These are phyloP conservation scores for Oreonectes daqikongensis DNA, from an alignment of 2,797 vertebrate species.

Conservation along the genomic window DNA sequence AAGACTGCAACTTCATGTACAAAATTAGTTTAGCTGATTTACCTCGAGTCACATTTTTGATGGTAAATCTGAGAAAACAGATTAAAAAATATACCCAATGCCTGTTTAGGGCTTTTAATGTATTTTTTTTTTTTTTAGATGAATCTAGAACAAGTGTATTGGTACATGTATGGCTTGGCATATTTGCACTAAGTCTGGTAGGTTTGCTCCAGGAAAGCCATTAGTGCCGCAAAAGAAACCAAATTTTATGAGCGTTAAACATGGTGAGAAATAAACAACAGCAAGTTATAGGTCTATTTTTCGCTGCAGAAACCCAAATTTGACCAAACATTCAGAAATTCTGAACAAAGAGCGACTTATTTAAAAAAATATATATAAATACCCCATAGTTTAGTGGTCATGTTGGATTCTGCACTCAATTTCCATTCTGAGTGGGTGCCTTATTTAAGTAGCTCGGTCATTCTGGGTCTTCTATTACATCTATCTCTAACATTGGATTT, in stretches of 20 bases:
- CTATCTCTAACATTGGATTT: conserved; percentile 35
- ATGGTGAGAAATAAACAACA: background rate
- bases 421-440: conserved; percentile 65
- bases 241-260: conserved; percentile 4
- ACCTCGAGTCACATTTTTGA: conserved; percentile 1
- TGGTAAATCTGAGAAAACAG: background rate
- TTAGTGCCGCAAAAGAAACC: conserved; percentile 5
- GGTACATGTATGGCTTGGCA: conserved; percentile 30
- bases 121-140: conserved; percentile 6
- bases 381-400: conserved; percentile 47
- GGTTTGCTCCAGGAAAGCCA: conserved; percentile 15
- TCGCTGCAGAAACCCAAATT: background rate
- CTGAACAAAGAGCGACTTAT: conserved; percentile 2
- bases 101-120: conserved; percentile 8
- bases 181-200: conserved; percentile 29
- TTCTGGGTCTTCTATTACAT: conserved; percentile 42
- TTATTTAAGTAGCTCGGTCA: conserved; percentile 62
- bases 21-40: conserved; percentile 25
- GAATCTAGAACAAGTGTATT: conserved; percentile 2
- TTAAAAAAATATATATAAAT: background rate
- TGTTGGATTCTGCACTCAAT: conserved; percentile 61
- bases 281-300: background rate
- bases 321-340: background rate
- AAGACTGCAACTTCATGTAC: conserved; percentile 17
- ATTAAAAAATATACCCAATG: conserved; percentile 9